Evolutionary conservation across 1,140 invertebrate species (phyloP).

Genomic region (Gonatopus flavifemur): DNA sequence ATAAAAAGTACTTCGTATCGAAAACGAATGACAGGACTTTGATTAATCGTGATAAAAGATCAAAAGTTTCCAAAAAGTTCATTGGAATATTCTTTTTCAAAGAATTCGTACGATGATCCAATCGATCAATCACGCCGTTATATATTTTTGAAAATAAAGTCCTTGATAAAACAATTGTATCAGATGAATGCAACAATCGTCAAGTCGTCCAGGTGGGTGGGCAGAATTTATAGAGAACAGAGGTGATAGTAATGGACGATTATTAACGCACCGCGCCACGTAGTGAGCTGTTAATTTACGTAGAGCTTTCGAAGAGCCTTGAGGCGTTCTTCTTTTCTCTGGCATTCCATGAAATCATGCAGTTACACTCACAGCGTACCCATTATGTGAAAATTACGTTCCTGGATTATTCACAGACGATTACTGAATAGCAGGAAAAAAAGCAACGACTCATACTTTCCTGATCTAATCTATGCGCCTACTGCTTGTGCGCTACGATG

Average conservation of each 20-base stretch:
- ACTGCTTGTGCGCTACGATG: too few species aligned
- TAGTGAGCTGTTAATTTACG: constrained; percentile 20
- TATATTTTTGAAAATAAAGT: too few species aligned
- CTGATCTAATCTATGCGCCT: constrained; percentile 3
- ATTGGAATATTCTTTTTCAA: too few species aligned
- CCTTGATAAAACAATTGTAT: too few species aligned
- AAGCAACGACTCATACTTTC: constrained; percentile 5
- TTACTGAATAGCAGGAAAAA: constrained; percentile 7
- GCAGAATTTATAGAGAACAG: constrained; percentile 18
- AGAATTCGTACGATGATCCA: too few species aligned
- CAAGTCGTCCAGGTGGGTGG: constrained; percentile 1
- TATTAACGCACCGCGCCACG: constrained; percentile 16
- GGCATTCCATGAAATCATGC: constrained; percentile 29
- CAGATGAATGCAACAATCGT: too few species aligned
- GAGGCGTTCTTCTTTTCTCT: constrained; percentile 13
- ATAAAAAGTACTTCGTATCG: too few species aligned
- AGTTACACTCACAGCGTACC: constrained; percentile 17
- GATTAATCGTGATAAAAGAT: too few species aligned
- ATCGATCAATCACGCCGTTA: too few species aligned
- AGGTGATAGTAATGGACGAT: constrained; percentile 18
- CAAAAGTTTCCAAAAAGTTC: too few species aligned
- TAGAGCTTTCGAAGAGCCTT: constrained; percentile 37
- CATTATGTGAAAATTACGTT: constrained; percentile 23
- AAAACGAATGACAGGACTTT: too few species aligned
- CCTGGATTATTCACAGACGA: constrained; percentile 23